Evolutionary conservation across 2,888 invertebrate species (phyloP).

Genomic region (Deilephila porcellus): DNA sequence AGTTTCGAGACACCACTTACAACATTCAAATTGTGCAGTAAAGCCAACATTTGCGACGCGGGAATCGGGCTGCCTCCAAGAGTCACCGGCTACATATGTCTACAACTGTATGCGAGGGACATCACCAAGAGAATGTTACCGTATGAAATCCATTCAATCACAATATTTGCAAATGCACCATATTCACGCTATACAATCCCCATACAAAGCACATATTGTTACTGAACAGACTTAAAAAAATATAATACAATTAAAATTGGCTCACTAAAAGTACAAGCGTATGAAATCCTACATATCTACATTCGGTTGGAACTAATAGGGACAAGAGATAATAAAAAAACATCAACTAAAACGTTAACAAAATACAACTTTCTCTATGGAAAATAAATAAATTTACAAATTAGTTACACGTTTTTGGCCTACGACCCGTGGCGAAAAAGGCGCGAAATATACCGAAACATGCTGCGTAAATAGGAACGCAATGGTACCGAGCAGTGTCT

Average conservation of each 20-base stretch:
- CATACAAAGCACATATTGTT: constrained; percentile 68
- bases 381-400: constrained; percentile 85
- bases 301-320: constrained; percentile 79
- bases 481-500: not conserved
- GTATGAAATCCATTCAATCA: constrained; percentile 68
- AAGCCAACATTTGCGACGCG: constrained; percentile 9
- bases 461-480: constrained; percentile 14
- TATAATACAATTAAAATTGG: constrained; percentile 79
- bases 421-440: constrained; percentile 20
- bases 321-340: constrained; percentile 75
- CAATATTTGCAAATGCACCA: constrained; percentile 67
- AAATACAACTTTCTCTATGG: constrained; percentile 84
- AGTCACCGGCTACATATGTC: constrained; percentile 47
- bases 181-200: constrained; percentile 65
- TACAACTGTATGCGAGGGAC: constrained; percentile 66
- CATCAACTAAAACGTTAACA: constrained; percentile 85
- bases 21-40: not conserved
- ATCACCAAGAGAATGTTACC: constrained; percentile 66
- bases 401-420: constrained; percentile 77
- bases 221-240: constrained; percentile 69
- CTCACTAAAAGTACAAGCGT: constrained; percentile 84
- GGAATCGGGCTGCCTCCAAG: constrained; percentile 36
- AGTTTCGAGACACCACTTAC: constrained; percentile 3
- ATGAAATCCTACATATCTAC: constrained; percentile 82
- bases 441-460: constrained; percentile 1